These are phyloP conservation scores for Scylla paramamosain DNA, from an alignment of 1,140 invertebrate species.

Conservation along the genomic window DNA sequence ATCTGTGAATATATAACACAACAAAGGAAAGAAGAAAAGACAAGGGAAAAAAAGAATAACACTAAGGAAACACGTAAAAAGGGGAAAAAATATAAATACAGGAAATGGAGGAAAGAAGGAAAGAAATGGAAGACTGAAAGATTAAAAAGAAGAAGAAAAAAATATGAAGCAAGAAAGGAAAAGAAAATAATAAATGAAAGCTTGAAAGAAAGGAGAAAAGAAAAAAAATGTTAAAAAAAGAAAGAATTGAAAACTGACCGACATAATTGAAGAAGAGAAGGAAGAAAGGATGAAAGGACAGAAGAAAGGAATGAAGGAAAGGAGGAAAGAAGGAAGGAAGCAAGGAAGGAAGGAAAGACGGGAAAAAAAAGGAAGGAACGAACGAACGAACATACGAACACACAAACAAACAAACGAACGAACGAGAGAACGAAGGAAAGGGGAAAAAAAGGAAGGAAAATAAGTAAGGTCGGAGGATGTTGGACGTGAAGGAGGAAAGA, in stretches of 20 bases:
- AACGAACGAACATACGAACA: no score
- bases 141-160: neutral
- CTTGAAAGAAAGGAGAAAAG: neutral
- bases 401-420: no score
- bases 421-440: no score
- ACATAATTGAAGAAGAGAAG: neutral
- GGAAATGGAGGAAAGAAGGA: neutral
- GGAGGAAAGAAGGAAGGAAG: neutral
- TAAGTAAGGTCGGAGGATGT: neutral
- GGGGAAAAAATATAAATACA: no score
- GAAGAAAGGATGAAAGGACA: neutral
- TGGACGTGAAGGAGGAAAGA: neutral
- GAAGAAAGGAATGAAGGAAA: neutral
- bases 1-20: neutral
- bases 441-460: no score
- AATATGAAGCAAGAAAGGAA: neutral
- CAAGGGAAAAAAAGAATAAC: neutral
- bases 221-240: no score
- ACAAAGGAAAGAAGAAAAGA: neutral
- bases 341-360: neutral
- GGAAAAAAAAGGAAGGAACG: neutral
- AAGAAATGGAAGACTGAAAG: neutral
- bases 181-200: neutral
- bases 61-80: no score
- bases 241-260: no score